Evolutionary conservation across 2,113 vertebrate genomes (phyloP), one percentile per base, ranked within the genome.

Genomic region (Petrocephalus zakoni): DNA sequence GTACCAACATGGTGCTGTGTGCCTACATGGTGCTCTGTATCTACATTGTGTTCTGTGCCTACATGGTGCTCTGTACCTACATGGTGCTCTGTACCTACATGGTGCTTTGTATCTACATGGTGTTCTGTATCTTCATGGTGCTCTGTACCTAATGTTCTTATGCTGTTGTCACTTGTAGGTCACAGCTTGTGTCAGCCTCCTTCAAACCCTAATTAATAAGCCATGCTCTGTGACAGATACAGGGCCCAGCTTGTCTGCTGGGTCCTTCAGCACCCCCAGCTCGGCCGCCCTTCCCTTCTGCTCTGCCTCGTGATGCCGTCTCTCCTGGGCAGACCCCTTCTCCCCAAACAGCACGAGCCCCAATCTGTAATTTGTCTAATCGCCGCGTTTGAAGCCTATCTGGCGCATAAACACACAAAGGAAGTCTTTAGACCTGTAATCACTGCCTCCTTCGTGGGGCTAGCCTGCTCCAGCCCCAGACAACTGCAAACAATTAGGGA

Each of bases 401-500:
- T 97, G 95, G 96, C 96, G 96, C 96, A 96, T 98, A 97, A 97
- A 97, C 96, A 97, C 96, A 96, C 94, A 94, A 95, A 97, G 97
- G 97, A 98, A 97, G 96, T 97, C 97, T 97, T 97, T 97, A 97
- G 96, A 97, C 96, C 96, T 97, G 95, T 97, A 97, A 97, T 97
- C 97, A 97, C 96, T 94, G 8, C 61, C 5, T 90, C 86, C 75
- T 89, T 83, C 29, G 11, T 95, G 93, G 95, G 95, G 95, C 94
- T 94, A 92, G 96, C 96, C 95, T 95, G 96, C 95, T 96, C 94
- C 95, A 95, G 96, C 93, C 96, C 95, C 98, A 99, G 98, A 99
- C 98, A 99, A 99, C 98, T 99, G 98, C 98, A 99, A 99, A 99
- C 98, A 99, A 99, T 99, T 99, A 99, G 97, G 97, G 96, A 98